These are phyloP conservation scores for Cyprinella venusta DNA, from an alignment of 2,797 vertebrate species.

Conservation along the genomic window DNA sequence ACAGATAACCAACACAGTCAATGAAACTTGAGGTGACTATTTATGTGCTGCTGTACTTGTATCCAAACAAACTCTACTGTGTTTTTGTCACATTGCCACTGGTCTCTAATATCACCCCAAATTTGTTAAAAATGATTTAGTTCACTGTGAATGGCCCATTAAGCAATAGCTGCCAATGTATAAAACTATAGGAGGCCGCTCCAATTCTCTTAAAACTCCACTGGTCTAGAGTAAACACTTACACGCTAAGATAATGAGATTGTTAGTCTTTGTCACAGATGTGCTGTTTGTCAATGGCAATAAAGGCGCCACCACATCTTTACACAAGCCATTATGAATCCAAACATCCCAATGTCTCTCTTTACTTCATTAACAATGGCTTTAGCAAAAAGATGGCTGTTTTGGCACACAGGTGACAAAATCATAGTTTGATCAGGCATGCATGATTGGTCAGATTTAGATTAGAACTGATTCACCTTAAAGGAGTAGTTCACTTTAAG, in stretches of 20 bases:
- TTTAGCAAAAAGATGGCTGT: background rate
- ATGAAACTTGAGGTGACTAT: background rate
- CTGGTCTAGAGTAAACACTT: slow-evolving; percentile 22
- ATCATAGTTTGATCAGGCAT: background rate
- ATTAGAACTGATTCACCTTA: background rate
- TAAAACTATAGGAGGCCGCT: background rate
- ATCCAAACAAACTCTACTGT: background rate
- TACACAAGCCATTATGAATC: slow-evolving; percentile 7
- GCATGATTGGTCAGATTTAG: background rate
- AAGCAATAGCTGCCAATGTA: background rate
- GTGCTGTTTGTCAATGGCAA: slow-evolving; percentile 31
- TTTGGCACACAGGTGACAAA: background rate
- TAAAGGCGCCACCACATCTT: slow-evolving; percentile 12
- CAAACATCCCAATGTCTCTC: slow-evolving; percentile 8
- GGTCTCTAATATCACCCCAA: background rate
- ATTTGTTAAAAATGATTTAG: background rate
- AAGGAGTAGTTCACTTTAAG: too few species aligned
- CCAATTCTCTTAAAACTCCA: background rate
- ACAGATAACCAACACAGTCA: background rate
- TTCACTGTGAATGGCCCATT: background rate
- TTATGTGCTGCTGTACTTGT: background rate
- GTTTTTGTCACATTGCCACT: background rate
- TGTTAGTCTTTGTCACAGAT: slow-evolving; percentile 39
- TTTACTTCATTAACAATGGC: background rate
- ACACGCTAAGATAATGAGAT: slow-evolving; percentile 3